Conservation (phyloP, 2,888 invertebrate genomes). For the Agrotis exclamationis region DNA sequence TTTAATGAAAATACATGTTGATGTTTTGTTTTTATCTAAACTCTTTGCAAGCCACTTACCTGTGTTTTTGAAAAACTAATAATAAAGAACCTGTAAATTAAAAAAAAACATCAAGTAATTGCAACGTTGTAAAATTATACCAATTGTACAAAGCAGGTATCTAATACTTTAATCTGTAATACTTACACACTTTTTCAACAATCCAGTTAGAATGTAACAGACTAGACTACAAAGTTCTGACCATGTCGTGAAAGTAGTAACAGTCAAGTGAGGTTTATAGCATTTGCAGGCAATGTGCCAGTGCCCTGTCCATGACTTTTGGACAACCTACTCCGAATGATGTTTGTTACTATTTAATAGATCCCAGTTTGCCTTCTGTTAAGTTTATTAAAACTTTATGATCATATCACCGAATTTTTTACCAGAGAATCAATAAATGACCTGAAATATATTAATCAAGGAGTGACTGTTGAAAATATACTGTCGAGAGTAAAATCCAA, state of each 20-base stretch:
- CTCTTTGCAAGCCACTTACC: background rate
- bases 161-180: background rate
- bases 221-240: conserved; percentile 16
- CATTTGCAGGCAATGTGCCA: conserved; percentile 57
- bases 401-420: background rate
- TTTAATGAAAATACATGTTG: background rate
- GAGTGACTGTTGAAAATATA: no score
- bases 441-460: no score
- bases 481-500: no score
- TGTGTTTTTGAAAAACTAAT: background rate
- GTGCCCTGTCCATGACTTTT: conserved; percentile 49
- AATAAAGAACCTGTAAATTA: no score
- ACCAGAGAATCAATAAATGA: no score
- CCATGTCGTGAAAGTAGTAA: conserved; percentile 51
- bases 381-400: background rate
- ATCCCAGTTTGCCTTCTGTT: background rate
- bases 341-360: conserved; percentile 1
- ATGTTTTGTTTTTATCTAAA: background rate
- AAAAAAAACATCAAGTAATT: no score
- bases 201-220: background rate
- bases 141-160: no score
- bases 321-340: conserved; percentile 27
- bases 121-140: no score
- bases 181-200: background rate
- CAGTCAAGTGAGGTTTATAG: conserved; percentile 51